Evolutionary conservation across 2,888 invertebrate species (phyloP), one percentile per base, ranked within the genome.

Genomic region (Ophion ellenae): DNA sequence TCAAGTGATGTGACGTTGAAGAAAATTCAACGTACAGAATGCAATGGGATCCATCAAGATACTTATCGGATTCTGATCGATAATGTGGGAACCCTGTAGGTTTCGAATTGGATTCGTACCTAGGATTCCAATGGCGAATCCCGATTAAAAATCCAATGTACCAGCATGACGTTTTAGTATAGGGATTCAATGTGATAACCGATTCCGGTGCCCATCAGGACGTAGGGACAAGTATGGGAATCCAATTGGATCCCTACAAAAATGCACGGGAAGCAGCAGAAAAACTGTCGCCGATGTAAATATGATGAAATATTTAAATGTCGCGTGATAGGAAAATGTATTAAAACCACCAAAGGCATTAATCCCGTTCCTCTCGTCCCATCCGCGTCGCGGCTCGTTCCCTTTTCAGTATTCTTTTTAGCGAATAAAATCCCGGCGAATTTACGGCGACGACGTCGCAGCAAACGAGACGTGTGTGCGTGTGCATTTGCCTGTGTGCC

Each of bases 231-330:
- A 32, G 32, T 32, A 2, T 32, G 32, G 32, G 4, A 4, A 32
- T 53, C 53, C 17, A 10, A 53, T 53, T 14, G 10, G 11, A 17
- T 14, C 53, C 11, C 53, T 32, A 32, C 32, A 32, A 32, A 2
- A 32, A 32, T 32, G 32, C 32, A 32, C 4, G 32, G 32, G 32
- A 32, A 61, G 20, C 61, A 61, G 10, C 24, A 17, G 17, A 28
- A 64, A 32, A 28, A 10, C 47, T 14, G 24, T 47, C 36, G n/a
- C 47, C 47, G 6, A 70, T 24, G 14, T n/a, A 36, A 61, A 70
- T 77, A 78, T 74, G 74, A 82, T 78, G 81, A 69, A 81, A 79
- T 53, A 82, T 79, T 64, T 63, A 36, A 53, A 79, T 36, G 20
- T 11, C 32, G 28, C 28, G 9, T 45, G 9, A 3, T 24, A 20